phyloP scores from a whole-genome alignment of 1,140 invertebrate genomes.

The Drosophila parvula region DNA sequence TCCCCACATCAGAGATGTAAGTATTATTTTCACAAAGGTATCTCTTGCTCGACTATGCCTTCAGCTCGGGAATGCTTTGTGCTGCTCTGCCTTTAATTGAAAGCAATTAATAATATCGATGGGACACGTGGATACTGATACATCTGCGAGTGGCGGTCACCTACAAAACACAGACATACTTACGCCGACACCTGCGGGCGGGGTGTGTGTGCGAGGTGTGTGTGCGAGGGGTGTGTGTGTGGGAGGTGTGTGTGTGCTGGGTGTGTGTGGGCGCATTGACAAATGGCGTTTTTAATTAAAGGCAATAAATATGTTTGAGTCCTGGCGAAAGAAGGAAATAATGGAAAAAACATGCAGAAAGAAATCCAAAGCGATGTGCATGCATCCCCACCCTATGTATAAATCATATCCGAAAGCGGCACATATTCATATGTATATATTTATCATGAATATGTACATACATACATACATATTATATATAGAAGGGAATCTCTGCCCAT shows the following conservation, averaged over 20 bases:
- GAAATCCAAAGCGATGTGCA: slow-evolving; percentile 40
- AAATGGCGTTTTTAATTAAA: slow-evolving; percentile 63
- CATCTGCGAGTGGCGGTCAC: slow-evolving; percentile 15
- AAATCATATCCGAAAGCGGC: slow-evolving; percentile 39
- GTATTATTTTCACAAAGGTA: slow-evolving; percentile 10
- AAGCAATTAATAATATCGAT: slow-evolving; percentile 70
- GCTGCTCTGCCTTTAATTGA: slow-evolving; percentile 56
- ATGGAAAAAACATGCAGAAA: slow-evolving; percentile 41
- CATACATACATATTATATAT: not conserved
- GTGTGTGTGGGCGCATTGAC: slow-evolving; percentile 28
- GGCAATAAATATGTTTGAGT: slow-evolving; percentile 59
- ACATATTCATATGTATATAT: slow-evolving; percentile 12
- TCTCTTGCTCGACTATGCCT: not conserved
- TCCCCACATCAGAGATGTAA: not conserved
- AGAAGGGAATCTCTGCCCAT: slow-evolving; percentile 1
- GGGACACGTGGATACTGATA: slow-evolving; percentile 21
- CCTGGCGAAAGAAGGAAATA: slow-evolving; percentile 48
- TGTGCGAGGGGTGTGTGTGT: too few relatives aligned
- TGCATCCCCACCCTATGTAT: slow-evolving; percentile 11
- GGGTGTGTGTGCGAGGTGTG: not conserved
- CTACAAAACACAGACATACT: slow-evolving; percentile 20
- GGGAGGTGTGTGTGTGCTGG: too few relatives aligned
- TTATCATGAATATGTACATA: not conserved
- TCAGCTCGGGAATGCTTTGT: slow-evolving; percentile 30
- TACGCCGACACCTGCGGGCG: slow-evolving; percentile 1